Base-by-base conservation (phyloP, 2,113 vertebrate genomes). In the Phasianus colchicus region DNA sequence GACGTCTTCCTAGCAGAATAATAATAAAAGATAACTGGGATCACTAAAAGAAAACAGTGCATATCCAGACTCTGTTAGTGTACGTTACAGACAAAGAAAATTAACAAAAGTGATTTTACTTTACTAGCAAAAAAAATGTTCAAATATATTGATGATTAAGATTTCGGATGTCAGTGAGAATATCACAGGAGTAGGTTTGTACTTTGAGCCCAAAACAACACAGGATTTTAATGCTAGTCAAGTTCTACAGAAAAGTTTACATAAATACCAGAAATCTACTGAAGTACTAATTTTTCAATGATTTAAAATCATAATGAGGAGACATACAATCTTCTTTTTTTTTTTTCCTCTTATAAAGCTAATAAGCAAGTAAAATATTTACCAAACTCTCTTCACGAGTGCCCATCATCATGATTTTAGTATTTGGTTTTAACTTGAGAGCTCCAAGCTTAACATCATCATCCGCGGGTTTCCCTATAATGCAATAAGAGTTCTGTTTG, bases 381-480 rank as follows among this genome's bases (percentile, higher is more conserved):
- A 99, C 99, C 99, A 99, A 98, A 97, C 99, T 99, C 97, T 99
- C 99, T 91, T 99, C 99, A 97, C 99, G 98, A 95, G 98, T 99
- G 79, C 99, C 99, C 99, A 99, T 99, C 99, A 99, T 99, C 99
- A 99, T 99, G 93, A 99, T 99, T 98, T 99, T 99, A 74, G 99
- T 99, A 98, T 99, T 99, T 84, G 99, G 99, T 97, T 99, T 99
- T 91, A 99, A 96, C 97, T 99, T 99, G 86, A 99, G 98, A 78
- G 98, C 98, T 90, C 99, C 99, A 96, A 99, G 98, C 96, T 99
- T 99, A 95, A 99, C 98, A 82, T 98, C 98, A 98, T 99, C 99
- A 89, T 99, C 99, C 92, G 99, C 99, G 92, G 99, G 98, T 98
- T 98, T 99, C 94, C 99, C 99, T 99, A 89, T 65, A 98, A 98